Conservation (phyloP, 2,797 vertebrate genomes). For the Sebastes diploproa region DNA sequence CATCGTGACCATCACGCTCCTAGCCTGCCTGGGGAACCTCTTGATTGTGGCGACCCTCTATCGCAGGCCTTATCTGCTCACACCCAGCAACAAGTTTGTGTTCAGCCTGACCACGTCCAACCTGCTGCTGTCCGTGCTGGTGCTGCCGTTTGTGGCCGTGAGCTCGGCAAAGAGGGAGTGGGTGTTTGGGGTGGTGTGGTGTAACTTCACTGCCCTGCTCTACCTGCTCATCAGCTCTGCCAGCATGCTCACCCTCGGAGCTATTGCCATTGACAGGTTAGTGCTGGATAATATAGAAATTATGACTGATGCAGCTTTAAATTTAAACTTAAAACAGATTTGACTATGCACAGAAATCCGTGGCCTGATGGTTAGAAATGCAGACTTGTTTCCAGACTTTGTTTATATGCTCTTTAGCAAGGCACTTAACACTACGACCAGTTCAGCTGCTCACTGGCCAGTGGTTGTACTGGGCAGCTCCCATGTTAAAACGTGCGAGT, state of each 20-base stretch:
- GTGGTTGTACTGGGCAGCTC: neutral
- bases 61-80: slow-evolving; percentile 94
- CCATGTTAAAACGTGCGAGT: too few relatives aligned
- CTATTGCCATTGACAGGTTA: slow-evolving; percentile 96
- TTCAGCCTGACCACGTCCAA: slow-evolving; percentile 98
- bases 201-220: slow-evolving; percentile 96
- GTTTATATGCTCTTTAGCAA: neutral
- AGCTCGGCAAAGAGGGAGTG: slow-evolving; percentile 92
- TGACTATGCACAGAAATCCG: neutral
- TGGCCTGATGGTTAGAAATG: too few relatives aligned
- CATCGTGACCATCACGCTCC: slow-evolving; percentile 90
- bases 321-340: neutral
- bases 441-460: too few relatives aligned
- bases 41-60: slow-evolving; percentile 92
- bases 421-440: neutral
- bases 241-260: slow-evolving; percentile 97
- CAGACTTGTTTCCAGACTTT: neutral
- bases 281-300: slow-evolving; percentile 35
- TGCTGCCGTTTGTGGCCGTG: slow-evolving; percentile 93
- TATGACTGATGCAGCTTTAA: neutral
- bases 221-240: slow-evolving; percentile 98
- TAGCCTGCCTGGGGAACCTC: slow-evolving; percentile 94
- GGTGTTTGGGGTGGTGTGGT: slow-evolving; percentile 99
- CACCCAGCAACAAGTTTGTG: slow-evolving; percentile 98
- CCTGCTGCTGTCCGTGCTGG: slow-evolving; percentile 91